phyloP scores from a whole-genome alignment of 2,888 invertebrate species.

The Amblyjoppa proteus region DNA sequence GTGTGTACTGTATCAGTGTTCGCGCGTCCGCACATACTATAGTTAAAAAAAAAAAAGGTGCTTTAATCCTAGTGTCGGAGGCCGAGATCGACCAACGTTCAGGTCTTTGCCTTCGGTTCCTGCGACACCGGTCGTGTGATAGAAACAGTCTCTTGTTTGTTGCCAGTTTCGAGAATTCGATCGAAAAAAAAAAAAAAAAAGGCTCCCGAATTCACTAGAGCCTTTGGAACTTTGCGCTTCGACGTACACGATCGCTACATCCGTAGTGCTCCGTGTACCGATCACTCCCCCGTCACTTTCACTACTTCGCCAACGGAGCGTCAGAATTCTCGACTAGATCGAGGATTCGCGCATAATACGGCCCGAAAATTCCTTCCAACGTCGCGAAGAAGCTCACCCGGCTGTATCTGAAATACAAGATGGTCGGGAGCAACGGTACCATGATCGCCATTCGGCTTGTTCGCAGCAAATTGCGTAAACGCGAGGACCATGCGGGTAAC shows the following conservation, averaged over 20 bases:
- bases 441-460: constrained; percentile 96
- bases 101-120: constrained; percentile 49
- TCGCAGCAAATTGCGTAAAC: constrained; percentile 95
- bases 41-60: constrained; percentile 40
- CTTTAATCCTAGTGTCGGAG: constrained; percentile 46
- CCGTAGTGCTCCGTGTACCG: not conserved
- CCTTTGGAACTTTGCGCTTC: not conserved
- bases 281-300: not conserved
- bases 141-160: constrained; percentile 18
- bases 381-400: constrained; percentile 79
- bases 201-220: not conserved
- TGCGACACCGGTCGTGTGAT: constrained; percentile 43
- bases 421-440: constrained; percentile 95
- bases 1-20: constrained; percentile 52
- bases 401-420: constrained; percentile 86
- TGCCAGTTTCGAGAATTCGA: not conserved
- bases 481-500: constrained; percentile 90
- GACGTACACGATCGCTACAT: constrained; percentile 1
- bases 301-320: constrained; percentile 39
- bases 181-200: not conserved
- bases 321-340: constrained; percentile 74
- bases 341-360: constrained; percentile 73
- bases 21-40: constrained; percentile 37
- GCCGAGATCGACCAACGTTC: constrained; percentile 34
- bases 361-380: constrained; percentile 77